Evolutionary conservation across 2,113 vertebrate species (phyloP).

Genomic region (Amblyopsis rosae): DNA sequence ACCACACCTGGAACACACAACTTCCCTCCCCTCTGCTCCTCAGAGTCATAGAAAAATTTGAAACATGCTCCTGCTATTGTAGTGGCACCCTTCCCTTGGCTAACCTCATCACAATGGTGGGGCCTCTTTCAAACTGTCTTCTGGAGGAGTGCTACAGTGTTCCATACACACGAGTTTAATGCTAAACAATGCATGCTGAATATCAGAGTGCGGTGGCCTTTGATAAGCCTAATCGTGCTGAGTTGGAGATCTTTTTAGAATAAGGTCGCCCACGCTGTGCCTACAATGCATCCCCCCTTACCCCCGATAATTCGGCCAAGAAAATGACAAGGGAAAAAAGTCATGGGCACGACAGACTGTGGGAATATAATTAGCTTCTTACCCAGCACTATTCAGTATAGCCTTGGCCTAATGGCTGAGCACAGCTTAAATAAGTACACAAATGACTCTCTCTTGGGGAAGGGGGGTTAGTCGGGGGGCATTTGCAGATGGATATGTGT

Average conservation of each 20-base stretch:
- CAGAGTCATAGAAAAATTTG: slow-evolving; percentile 52
- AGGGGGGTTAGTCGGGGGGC: not conserved
- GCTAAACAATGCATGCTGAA: slow-evolving; percentile 19
- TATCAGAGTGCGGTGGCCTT: slow-evolving; percentile 23
- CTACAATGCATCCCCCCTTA: not conserved
- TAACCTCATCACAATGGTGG: slow-evolving; percentile 57
- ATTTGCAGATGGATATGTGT: slow-evolving; percentile 73
- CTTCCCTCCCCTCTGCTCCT: slow-evolving; percentile 72
- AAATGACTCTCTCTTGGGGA: slow-evolving; percentile 63
- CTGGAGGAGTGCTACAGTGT: slow-evolving; percentile 19
- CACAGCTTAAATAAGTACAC: slow-evolving; percentile 73
- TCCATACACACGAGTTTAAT: slow-evolving; percentile 19
- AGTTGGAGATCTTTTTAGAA: slow-evolving; percentile 17
- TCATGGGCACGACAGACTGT: slow-evolving; percentile 36
- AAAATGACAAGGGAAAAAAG: slow-evolving; percentile 46
- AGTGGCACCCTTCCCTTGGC: slow-evolving; percentile 67
- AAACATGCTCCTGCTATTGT: slow-evolving; percentile 55
- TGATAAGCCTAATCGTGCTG: slow-evolving; percentile 34
- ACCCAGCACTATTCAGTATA: slow-evolving; percentile 51
- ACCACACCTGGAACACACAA: slow-evolving; percentile 77
- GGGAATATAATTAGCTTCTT: slow-evolving; percentile 59
- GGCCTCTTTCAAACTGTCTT: slow-evolving; percentile 37
- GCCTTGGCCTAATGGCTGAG: slow-evolving; percentile 60
- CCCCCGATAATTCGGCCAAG: slow-evolving; percentile 23
- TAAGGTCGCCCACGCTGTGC: not conserved